Base-by-base conservation (phyloP, 37 sponge, comb jelly and placozoan species). In the Halisarca cf. caerulea region DNA sequence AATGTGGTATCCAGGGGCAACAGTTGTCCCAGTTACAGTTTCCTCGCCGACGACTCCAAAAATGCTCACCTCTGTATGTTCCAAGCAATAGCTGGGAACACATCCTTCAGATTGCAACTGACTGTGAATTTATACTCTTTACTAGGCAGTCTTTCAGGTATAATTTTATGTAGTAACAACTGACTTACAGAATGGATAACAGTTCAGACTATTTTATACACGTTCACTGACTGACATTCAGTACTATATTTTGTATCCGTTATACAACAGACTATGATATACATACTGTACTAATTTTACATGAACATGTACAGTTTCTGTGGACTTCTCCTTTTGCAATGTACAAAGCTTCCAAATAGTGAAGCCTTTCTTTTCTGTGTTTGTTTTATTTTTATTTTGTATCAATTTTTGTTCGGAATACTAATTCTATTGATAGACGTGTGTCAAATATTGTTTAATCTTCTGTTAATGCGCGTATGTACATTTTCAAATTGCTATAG, bases 1-100 rank as follows among this genome's bases (percentile, higher is more conserved):
- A 40, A 74, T 74, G 77, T 74, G 77, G 77, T 74, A 74, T 21
- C 77, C 77, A 2, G 42, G 43, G 43, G 7, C 77, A 18, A 36
- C 72, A 34, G 40, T 74, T 40, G 45, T 74, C 44, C 77, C 77
- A 2, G 30, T 62, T 5, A 62, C 25, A 30, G 30, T 62, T 28
- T 44, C 77, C 17, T 74, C 42, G 24, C 24, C 77, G n/a, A 37
- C 42, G 7, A n/a, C 77, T 24, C 42, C 77, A 74, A 32, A 32
- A 23, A 74, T n/a, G 44, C 8, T 74, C 9, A n/a, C 77, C 44
- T 8, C 45, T 23, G 41, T 44, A 1, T n/a, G 32, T 15, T 41
- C 51, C 44, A 74, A 74, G 77, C 77, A 74, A 74, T 43, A 74
- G 36, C 7, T 47, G 51, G 6, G 51, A n/a, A n/a, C n/a, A n/a